Evolutionary conservation across 2,113 vertebrate species (phyloP), one percentile per base, ranked within the genome.

Genomic region (Eurypyga helias): DNA sequence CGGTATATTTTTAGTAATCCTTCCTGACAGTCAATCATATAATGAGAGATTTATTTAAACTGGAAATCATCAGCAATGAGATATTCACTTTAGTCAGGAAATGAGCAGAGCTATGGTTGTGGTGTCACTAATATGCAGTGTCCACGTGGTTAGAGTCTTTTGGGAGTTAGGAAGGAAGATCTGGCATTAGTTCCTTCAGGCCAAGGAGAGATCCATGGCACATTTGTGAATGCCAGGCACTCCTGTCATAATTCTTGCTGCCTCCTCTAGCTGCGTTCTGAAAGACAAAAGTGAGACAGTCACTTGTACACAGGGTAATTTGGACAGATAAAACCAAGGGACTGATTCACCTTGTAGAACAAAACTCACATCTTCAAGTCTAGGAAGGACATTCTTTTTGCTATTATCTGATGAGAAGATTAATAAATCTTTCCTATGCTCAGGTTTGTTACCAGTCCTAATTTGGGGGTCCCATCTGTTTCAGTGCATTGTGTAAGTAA

Each of bases 11-110:
- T 88, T 86, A 89, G n/a, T 54, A 90, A 71, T 83, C 86, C 90
- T 95, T 92, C 85, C 86, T 96, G 75, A 61, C 58, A 90, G 86
- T 69, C 66, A 92, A 26, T 86, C 81, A 92, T 83, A 70, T 88
- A 83, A 90, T 28, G 19, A 76, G 55, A 82, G 36, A 29, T 93
- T 90, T 69, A 73, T 89, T 93, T 83, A 93, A 81, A 89, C 21
- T 88, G 41, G 49, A 93, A 93, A 83, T 91, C 4, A 72, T 94
- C 65, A 83, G 29, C 34, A 72, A 66, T 83, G 46, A 66, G 54
- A 49, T 93, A 78, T 2, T 87, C 60, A 51, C 70, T 85, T 82
- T 72, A 79, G 58, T 17, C 62, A 90, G 62, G 78, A 94, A 94
- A 90, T 80, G 66, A 76, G 31, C 78, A 72, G 79, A 69, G 10